Evolutionary conservation across 2,888 invertebrate genomes (phyloP).

Genomic region (Orthosia incerta): DNA sequence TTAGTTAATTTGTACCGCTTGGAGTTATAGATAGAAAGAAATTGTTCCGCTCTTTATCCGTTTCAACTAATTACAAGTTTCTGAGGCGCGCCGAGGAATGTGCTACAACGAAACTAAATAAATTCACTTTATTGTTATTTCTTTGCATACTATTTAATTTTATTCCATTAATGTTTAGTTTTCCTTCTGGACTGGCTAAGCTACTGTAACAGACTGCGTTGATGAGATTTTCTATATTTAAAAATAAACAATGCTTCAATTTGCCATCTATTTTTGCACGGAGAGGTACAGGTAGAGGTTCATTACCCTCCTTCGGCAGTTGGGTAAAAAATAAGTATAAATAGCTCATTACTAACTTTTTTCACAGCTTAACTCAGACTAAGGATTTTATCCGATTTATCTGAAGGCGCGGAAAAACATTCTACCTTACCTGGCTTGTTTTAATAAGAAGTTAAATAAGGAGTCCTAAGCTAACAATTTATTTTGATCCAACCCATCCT

Average conservation of each 20-base stretch:
- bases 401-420: slow-evolving; percentile 59
- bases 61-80: slow-evolving; percentile 75
- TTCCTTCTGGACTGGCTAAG: slow-evolving; percentile 9
- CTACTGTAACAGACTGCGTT: slow-evolving; percentile 1
- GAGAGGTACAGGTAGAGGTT: too few relatives aligned
- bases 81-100: slow-evolving; percentile 67
- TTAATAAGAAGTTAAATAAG: slow-evolving; percentile 71
- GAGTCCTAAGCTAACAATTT: slow-evolving; percentile 71
- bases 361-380: slow-evolving; percentile 49
- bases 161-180: slow-evolving; percentile 45
- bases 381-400: slow-evolving; percentile 66
- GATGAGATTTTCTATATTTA: slow-evolving; percentile 17
- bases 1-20: slow-evolving; percentile 31
- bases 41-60: slow-evolving; percentile 70
- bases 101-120: slow-evolving; percentile 59
- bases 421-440: slow-evolving; percentile 58
- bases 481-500: slow-evolving; percentile 66
- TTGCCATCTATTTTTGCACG: slow-evolving; percentile 10
- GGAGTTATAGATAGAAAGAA: slow-evolving; percentile 58
- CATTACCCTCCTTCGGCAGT: too few relatives aligned
- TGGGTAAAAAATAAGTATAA: too few relatives aligned
- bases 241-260: not conserved
- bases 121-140: slow-evolving; percentile 57
- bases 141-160: slow-evolving; percentile 55
- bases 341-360: slow-evolving; percentile 59